Evolutionary conservation across 2,888 invertebrate genomes (phyloP).

Genomic region (Ceriagrion tenellum): DNA sequence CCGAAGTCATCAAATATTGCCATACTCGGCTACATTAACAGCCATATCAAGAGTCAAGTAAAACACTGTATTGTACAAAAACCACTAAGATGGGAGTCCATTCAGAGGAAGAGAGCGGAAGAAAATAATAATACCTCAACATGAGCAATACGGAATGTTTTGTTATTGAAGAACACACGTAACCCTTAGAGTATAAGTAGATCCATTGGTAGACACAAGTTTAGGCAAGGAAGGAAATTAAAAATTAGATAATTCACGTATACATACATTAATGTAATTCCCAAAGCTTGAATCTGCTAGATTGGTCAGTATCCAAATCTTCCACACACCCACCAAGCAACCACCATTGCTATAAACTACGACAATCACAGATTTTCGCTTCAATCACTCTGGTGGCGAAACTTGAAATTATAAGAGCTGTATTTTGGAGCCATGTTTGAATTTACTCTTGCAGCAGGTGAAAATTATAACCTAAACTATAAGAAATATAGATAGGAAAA

Average conservation of each 20-base stretch:
- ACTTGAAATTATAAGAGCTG: not conserved
- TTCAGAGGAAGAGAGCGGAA: not conserved
- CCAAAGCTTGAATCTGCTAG: not conserved
- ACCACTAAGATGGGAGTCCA: not conserved
- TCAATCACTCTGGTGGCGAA: conserved; percentile 34
- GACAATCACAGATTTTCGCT: conserved; percentile 44
- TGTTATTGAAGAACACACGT: not conserved
- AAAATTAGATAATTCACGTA: not conserved
- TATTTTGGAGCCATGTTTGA: not conserved
- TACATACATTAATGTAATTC: not conserved
- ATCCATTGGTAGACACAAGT: not conserved
- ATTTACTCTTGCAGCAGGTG: not conserved
- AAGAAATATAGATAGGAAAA: too few species aligned
- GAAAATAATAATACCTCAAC: not conserved
- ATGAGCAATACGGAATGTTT: not conserved
- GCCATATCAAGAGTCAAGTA: not conserved
- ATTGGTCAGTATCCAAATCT: conserved; percentile 28
- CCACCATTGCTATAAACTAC: conserved; percentile 65
- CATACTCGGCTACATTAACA: not conserved
- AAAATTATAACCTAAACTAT: too few species aligned
- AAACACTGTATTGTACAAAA: not conserved
- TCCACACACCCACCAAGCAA: conserved; percentile 60
- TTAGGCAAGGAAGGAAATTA: not conserved
- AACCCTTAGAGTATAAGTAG: too few species aligned
- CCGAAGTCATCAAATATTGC: not conserved